Evolutionary conservation across 2,888 invertebrate species (phyloP).

Genomic region (Phyllotreta cruciferae): DNA sequence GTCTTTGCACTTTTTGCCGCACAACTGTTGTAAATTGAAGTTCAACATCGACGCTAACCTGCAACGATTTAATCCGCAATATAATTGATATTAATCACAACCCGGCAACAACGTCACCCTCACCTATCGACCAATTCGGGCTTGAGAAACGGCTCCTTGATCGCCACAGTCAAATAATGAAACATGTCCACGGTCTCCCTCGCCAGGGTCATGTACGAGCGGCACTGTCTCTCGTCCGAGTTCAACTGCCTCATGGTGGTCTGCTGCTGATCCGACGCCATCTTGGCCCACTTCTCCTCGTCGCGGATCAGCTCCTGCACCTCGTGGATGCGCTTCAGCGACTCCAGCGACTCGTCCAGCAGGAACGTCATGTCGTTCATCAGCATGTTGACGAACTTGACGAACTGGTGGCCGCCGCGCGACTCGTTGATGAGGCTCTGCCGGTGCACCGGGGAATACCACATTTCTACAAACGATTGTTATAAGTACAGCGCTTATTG

Average conservation of each 20-base stretch:
- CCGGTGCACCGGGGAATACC: slow-evolving; percentile 88
- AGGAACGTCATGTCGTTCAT: slow-evolving; percentile 99
- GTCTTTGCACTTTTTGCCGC: slow-evolving; percentile 94
- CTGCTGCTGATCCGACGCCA: slow-evolving; percentile 75
- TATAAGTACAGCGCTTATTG: too few species aligned
- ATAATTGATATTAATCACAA: too few species aligned
- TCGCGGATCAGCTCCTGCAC: slow-evolving; percentile 86
- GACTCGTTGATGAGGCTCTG: slow-evolving; percentile 91
- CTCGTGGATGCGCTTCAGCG: slow-evolving; percentile 85
- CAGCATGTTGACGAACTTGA: slow-evolving; percentile 96
- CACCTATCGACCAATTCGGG: slow-evolving; percentile 84
- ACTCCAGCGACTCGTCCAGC: slow-evolving; percentile 93
- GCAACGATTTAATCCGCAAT: slow-evolving; percentile 6
- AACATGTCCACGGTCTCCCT: slow-evolving; percentile 98
- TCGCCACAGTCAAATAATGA: slow-evolving; percentile 93
- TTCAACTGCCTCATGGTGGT: slow-evolving; percentile 78
- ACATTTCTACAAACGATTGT: slow-evolving; percentile 78
- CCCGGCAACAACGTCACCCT: too few species aligned
- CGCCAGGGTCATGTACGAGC: slow-evolving; percentile 89
- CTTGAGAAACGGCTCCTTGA: slow-evolving; percentile 92
- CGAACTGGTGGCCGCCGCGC: slow-evolving; percentile 88
- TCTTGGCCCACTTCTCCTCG: slow-evolving; percentile 70
- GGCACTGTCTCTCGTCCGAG: slow-evolving; percentile 86
- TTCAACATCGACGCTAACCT: slow-evolving; percentile 95
- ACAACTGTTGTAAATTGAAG: slow-evolving; percentile 95